A percentile compares a stretch with the other conserved stretches of the same genome.
Evolutionary conservation across 2,888 invertebrate species (phyloP).

Genomic region (Agrilus mali): DNA sequence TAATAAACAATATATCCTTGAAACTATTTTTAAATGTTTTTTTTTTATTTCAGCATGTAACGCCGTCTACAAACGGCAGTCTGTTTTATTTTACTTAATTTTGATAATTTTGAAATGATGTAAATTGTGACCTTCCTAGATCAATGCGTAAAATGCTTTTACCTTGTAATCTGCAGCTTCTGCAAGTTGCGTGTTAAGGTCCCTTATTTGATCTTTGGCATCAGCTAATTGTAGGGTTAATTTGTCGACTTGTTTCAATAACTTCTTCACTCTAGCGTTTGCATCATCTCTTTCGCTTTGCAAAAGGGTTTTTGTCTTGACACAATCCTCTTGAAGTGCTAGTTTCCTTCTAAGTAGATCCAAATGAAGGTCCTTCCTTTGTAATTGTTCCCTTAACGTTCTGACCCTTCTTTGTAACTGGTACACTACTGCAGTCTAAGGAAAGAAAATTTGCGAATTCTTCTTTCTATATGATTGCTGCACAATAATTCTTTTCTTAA

Average conservation of each 20-base stretch:
- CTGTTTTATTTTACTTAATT: too few relatives aligned
- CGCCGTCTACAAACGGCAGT: too few relatives aligned
- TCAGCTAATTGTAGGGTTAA: slow-evolving; percentile 68
- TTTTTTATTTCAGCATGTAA: too few relatives aligned
- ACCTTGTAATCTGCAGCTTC: slow-evolving; percentile 83
- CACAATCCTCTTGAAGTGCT: slow-evolving; percentile 66
- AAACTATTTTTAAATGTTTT: too few relatives aligned
- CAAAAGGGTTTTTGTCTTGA: slow-evolving; percentile 46
- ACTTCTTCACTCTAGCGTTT: slow-evolving; percentile 57
- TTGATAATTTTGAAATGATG: too few relatives aligned
- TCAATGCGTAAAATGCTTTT: slow-evolving; percentile 3
- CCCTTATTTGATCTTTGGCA: slow-evolving; percentile 67
- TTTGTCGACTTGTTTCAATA: slow-evolving; percentile 73
- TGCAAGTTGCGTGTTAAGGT: slow-evolving; percentile 72
- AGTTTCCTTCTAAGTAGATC: slow-evolving; percentile 81
- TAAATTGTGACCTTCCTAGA: too few relatives aligned
- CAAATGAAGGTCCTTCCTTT: slow-evolving; percentile 81
- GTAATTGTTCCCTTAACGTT: slow-evolving; percentile 77
- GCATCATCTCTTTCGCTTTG: slow-evolving; percentile 61
- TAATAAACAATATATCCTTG: too few relatives aligned
- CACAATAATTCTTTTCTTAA: too few relatives aligned
- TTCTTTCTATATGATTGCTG: too few relatives aligned
- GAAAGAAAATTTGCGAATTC: too few relatives aligned
- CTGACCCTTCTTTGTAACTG: slow-evolving; percentile 79
- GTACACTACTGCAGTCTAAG: slow-evolving; percentile 72